Evolutionary conservation across 1,140 invertebrate species (phyloP).

Genomic region (Drosophila saltans): DNA sequence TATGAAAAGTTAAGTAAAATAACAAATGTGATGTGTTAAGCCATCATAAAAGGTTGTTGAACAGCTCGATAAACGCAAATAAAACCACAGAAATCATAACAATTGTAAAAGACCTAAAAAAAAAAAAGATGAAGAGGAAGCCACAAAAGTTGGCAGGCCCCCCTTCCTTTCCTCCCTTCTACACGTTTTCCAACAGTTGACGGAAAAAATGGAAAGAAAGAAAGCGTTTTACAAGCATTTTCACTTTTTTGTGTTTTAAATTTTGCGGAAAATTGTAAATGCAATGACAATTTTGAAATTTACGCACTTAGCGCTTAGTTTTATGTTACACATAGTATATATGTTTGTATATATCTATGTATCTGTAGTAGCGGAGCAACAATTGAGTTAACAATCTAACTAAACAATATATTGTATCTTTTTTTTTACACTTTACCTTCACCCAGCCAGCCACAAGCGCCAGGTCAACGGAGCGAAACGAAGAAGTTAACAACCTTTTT

Average conservation of each 20-base stretch:
- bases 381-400: slow-evolving; percentile 10
- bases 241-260: slow-evolving; percentile 45
- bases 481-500: slow-evolving; percentile 67
- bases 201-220: slow-evolving; percentile 41
- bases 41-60: slow-evolving; percentile 20
- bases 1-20: neutral
- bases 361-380: neutral
- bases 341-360: neutral
- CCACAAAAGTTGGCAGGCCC: slow-evolving; percentile 49
- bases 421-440: slow-evolving; percentile 38
- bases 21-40: neutral
- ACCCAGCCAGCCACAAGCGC: slow-evolving; percentile 31
- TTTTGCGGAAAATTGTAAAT: slow-evolving; percentile 59
- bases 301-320: slow-evolving; percentile 29
- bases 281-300: slow-evolving; percentile 16
- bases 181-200: neutral
- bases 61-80: slow-evolving; percentile 17
- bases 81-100: slow-evolving; percentile 32
- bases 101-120: slow-evolving; percentile 27
- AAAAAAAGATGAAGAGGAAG: slow-evolving; percentile 33
- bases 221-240: slow-evolving; percentile 59
- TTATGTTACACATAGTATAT: slow-evolving; percentile 22
- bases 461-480: slow-evolving; percentile 52
- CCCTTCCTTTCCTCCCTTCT: neutral
- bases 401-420: slow-evolving; percentile 27